Conservation (phyloP, 2,888 invertebrate species). For the Oligia strigilis region DNA sequence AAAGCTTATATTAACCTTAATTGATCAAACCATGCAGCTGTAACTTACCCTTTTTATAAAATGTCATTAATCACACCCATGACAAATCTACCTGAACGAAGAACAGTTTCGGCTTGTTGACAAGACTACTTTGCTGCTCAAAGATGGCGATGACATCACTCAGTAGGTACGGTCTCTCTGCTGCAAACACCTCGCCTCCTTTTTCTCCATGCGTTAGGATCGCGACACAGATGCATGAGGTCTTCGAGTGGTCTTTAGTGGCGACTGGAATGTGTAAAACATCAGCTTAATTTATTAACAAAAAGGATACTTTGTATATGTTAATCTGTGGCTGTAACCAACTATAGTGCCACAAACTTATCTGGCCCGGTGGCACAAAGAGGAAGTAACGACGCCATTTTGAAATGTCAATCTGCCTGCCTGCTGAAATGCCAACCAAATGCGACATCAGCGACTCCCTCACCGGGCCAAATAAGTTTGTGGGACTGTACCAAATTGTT, state of each 20-base stretch:
- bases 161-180: conserved; percentile 76
- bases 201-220: conserved; percentile 81
- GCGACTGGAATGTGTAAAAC: conserved; percentile 70
- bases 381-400: too few relatives aligned
- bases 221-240: conserved; percentile 79
- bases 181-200: conserved; percentile 73
- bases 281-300: neutral
- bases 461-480: too few relatives aligned
- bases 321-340: too few relatives aligned
- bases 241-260: conserved; percentile 73
- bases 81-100: conserved; percentile 75
- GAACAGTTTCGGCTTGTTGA: conserved; percentile 80
- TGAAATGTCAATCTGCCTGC: too few relatives aligned
- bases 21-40: neutral
- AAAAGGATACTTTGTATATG: neutral
- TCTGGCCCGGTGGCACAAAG: too few relatives aligned
- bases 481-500: too few relatives aligned
- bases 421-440: too few relatives aligned
- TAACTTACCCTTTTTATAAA: neutral
- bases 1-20: neutral
- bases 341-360: too few relatives aligned
- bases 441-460: too few relatives aligned
- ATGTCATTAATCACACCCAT: neutral
- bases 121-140: conserved; percentile 70
- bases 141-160: conserved; percentile 72